Evolutionary conservation across 2,888 invertebrate species (phyloP).

Genomic region (Luperina testacea): DNA sequence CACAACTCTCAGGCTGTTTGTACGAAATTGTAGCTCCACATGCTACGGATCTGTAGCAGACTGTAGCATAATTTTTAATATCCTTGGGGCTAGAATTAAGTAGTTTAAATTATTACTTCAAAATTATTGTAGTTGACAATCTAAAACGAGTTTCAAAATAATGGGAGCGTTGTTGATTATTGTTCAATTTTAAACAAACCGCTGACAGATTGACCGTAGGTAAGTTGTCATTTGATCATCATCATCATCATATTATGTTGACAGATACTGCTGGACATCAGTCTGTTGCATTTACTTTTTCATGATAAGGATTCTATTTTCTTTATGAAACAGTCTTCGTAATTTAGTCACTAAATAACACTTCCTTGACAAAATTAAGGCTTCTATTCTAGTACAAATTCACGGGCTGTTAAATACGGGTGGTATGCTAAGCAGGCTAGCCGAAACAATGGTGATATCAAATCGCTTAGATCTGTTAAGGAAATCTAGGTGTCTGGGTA

Average conservation of each 20-base stretch:
- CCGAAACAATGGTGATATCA: slow-evolving; percentile 76
- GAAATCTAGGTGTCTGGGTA: slow-evolving; percentile 63
- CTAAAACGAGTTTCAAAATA: not conserved
- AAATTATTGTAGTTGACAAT: not conserved
- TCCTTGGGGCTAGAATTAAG: not conserved
- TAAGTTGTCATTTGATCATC: not conserved
- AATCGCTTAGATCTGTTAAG: slow-evolving; percentile 72
- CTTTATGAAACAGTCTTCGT: not conserved
- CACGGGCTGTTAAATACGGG: slow-evolving; percentile 41
- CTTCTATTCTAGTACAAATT: slow-evolving; percentile 36
- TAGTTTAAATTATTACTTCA: not conserved
- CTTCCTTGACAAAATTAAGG: slow-evolving; percentile 4
- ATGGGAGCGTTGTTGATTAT: not conserved
- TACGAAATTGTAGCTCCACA: slow-evolving; percentile 73
- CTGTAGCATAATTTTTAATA: not conserved
- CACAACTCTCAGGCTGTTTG: slow-evolving; percentile 79
- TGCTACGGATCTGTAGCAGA: slow-evolving; percentile 19
- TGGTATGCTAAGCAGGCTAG: slow-evolving; percentile 73
- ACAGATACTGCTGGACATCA: not conserved
- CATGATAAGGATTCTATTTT: not conserved
- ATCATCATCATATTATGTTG: not conserved
- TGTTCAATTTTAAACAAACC: not conserved
- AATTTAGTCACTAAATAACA: slow-evolving; percentile 3
- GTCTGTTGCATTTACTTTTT: not conserved
- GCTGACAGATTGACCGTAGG: not conserved